Conservation (phyloP, 2,113 vertebrate genomes). For the Carassius carassius region DNA sequence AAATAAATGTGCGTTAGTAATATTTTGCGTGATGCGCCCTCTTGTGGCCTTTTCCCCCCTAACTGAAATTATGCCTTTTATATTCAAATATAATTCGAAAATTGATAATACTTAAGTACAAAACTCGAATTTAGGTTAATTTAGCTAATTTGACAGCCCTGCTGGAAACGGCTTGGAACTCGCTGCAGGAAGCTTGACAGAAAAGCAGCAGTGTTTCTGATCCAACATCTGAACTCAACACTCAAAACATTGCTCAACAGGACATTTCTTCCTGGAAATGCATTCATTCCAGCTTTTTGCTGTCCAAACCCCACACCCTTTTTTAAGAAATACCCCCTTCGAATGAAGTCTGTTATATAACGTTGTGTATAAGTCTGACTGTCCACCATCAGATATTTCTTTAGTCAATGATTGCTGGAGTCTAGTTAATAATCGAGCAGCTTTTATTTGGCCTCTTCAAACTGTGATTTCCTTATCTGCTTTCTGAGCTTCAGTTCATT, state of each 20-base stretch:
- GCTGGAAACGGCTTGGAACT: no score
- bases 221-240: constrained; percentile 21
- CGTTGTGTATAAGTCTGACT: neutral
- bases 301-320: neutral
- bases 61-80: no score
- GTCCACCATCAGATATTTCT: neutral
- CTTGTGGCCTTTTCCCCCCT: no score
- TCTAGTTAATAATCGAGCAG: constrained; percentile 58
- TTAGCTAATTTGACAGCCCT: no score
- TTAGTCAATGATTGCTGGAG: constrained; percentile 20
- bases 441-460: constrained; percentile 43
- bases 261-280: constrained; percentile 35
- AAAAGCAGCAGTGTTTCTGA: neutral
- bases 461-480: neutral
- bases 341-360: neutral
- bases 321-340: neutral
- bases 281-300: neutral
- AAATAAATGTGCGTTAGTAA: no score
- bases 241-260: constrained; percentile 1
- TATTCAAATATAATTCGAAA: no score
- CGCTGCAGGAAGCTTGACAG: no score
- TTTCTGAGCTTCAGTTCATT: neutral
- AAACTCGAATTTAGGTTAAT: no score
- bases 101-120: no score
- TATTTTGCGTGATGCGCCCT: no score